These are phyloP conservation scores for Oedothorax gibbosus DNA, from an alignment of 1,140 invertebrate species.

Conservation along the genomic window DNA sequence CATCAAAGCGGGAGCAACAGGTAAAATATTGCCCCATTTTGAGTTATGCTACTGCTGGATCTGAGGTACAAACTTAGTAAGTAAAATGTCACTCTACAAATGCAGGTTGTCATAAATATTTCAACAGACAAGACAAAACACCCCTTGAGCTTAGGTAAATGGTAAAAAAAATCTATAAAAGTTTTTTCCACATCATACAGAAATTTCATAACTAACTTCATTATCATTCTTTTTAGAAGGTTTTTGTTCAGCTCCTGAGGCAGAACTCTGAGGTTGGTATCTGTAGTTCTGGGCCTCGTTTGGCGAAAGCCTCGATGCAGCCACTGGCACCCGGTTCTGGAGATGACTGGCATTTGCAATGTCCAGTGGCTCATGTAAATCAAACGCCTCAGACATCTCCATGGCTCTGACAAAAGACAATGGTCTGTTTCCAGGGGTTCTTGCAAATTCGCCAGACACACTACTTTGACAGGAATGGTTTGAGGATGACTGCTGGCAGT, in stretches of 20 bases:
- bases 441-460: constrained; percentile 61
- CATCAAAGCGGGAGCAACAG: too few species aligned
- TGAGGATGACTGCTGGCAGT: constrained; percentile 45
- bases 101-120: too few species aligned
- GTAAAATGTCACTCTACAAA: too few species aligned
- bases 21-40: too few species aligned
- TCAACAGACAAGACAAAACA: too few species aligned
- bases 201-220: constrained; percentile 58
- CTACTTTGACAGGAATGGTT: constrained; percentile 46
- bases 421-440: constrained; percentile 73
- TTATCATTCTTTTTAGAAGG: constrained; percentile 36
- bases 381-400: constrained; percentile 82
- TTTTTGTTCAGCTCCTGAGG: constrained; percentile 21
- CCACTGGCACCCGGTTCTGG: background rate
- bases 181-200: constrained; percentile 10
- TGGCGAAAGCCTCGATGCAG: background rate
- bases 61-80: too few species aligned
- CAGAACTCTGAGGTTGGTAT: constrained; percentile 8
- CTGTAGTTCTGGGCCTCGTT: constrained; percentile 11
- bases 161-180: too few species aligned
- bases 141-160: too few species aligned
- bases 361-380: constrained; percentile 48
- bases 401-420: constrained; percentile 93
- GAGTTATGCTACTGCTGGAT: too few species aligned
- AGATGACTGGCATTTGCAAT: background rate